phyloP scores from a whole-genome alignment of 2,797 vertebrate species.

The Pelochelys cantorii region DNA sequence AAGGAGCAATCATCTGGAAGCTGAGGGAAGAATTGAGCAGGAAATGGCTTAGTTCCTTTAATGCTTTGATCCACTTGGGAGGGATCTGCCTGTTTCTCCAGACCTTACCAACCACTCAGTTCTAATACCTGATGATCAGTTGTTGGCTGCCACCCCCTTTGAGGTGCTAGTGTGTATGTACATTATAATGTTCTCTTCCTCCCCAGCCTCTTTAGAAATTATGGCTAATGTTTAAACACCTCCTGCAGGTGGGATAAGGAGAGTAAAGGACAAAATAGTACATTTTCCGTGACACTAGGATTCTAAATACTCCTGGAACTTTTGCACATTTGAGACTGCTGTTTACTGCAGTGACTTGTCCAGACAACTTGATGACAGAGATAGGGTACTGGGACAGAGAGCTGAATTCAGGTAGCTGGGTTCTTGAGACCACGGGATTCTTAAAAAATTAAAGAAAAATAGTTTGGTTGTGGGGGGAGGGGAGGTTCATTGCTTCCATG shows the following conservation, averaged over 20 bases:
- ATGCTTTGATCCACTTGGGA: constrained; percentile 13
- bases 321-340: constrained; percentile 73
- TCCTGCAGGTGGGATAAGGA: constrained; percentile 41
- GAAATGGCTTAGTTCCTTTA: constrained; percentile 14
- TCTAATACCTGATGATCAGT: constrained; percentile 18
- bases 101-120: constrained; percentile 22
- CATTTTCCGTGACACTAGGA: constrained; percentile 67
- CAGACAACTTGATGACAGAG: constrained; percentile 52
- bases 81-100: constrained; percentile 39
- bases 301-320: constrained; percentile 58
- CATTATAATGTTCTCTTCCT: constrained; percentile 9
- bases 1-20: constrained; percentile 45
- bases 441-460: constrained; percentile 53
- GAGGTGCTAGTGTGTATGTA: constrained; percentile 65
- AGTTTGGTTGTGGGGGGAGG: constrained; percentile 34
- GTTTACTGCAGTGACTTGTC: constrained; percentile 75
- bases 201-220: constrained; percentile 24
- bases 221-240: constrained; percentile 26
- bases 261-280: constrained; percentile 38
- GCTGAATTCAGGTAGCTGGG: constrained; percentile 26
- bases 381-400: not conserved
- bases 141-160: constrained; percentile 63
- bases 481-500: constrained; percentile 40
- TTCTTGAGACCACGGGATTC: constrained; percentile 57
- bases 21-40: constrained; percentile 47